phyloP scores from a whole-genome alignment of 2,888 invertebrate genomes.

The Tachina grossa region DNA sequence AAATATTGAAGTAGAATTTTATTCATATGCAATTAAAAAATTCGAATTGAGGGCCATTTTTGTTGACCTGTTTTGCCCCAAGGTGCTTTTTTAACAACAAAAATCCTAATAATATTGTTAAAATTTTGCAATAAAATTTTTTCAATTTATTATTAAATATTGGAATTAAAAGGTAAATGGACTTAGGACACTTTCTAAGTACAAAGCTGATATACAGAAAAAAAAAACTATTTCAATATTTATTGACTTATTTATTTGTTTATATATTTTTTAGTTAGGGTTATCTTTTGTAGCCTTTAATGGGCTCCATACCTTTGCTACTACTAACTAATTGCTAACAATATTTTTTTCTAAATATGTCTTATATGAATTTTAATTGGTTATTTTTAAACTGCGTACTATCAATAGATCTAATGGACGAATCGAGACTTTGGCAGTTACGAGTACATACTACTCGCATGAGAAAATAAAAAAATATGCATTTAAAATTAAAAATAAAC shows the following conservation, averaged over 20 bases:
- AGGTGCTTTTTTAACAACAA: no score
- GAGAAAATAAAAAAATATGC: slow-evolving; percentile 1
- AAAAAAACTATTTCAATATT: background rate
- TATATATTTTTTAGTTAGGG: background rate
- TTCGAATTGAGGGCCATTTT: no score
- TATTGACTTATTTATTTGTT: background rate
- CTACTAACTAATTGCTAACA: slow-evolving; percentile 8
- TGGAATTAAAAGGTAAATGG: no score
- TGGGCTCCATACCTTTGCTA: slow-evolving; percentile 15
- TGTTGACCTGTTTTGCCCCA: no score
- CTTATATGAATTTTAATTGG: background rate
- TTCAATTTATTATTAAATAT: no score
- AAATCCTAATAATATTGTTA: no score
- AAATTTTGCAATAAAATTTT: no score
- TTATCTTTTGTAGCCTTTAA: slow-evolving; percentile 23
- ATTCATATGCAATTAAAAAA: no score
- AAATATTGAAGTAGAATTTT: no score
- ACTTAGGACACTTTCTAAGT: no score
- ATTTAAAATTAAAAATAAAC: slow-evolving; percentile 50
- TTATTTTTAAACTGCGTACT: slow-evolving; percentile 36
- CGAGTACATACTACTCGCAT: background rate
- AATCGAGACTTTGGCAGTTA: slow-evolving; percentile 50
- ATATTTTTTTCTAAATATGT: background rate
- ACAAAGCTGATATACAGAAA: no score
- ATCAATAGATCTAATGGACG: slow-evolving; percentile 31